These are phyloP conservation scores for Momotus momota DNA, from an alignment of 2,797 vertebrate genomes.

Conservation along the genomic window DNA sequence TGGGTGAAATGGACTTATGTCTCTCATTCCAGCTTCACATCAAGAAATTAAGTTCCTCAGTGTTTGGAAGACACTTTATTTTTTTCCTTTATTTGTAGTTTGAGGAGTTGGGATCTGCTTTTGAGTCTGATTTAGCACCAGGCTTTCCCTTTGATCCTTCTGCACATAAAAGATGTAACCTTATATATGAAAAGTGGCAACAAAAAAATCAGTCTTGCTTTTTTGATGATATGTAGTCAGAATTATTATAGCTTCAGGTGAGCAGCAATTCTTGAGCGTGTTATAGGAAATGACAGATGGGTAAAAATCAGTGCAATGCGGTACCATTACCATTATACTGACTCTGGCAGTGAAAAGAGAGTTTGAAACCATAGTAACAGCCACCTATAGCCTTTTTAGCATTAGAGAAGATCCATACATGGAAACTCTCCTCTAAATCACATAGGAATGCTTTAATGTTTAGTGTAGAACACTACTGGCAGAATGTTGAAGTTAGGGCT, in stretches of 20 bases:
- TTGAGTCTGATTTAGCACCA: background rate
- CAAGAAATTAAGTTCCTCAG: background rate
- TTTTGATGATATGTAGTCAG: background rate
- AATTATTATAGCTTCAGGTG: background rate
- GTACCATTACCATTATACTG: background rate
- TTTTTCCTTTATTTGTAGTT: background rate
- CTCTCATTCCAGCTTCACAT: background rate
- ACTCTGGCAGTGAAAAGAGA: background rate
- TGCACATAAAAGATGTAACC: background rate
- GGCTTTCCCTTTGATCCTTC: background rate
- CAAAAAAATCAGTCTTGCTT: background rate
- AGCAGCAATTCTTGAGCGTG: background rate
- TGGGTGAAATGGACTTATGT: background rate
- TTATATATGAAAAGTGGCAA: background rate
- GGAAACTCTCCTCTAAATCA: background rate
- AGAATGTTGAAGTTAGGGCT: background rate
- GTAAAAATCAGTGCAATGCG: background rate
- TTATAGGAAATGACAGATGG: background rate
- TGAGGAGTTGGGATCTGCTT: background rate
- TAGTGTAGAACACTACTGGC: background rate
- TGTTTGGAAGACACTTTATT: background rate
- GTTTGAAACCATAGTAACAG: constrained; percentile 9
- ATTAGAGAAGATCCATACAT: background rate
- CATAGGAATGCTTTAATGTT: background rate
- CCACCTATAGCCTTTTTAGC: background rate